Conservation (phyloP, 2,797 vertebrate genomes). For the Distichodus sexfasciatus region DNA sequence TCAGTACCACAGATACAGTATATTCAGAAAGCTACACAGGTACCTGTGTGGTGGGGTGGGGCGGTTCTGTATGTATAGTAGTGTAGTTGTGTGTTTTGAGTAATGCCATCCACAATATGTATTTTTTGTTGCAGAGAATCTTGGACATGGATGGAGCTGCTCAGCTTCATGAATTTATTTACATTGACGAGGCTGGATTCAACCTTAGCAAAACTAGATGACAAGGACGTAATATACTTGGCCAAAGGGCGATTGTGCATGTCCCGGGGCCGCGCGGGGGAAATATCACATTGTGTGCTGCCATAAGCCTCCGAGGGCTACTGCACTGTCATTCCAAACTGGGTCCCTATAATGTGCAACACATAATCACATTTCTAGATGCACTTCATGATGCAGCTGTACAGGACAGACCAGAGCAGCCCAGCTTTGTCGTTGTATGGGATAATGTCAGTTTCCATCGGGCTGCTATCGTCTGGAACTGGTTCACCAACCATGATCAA, state of each 20-base stretch:
- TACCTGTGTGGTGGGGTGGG: no score
- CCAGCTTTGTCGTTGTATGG: no score
- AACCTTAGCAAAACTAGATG: neutral
- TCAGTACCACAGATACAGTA: slow-evolving; percentile 1
- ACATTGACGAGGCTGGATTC: no score
- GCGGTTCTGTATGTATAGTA: neutral
- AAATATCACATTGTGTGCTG: neutral
- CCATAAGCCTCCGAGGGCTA: neutral
- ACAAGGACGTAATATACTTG: neutral
- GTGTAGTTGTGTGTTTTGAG: neutral
- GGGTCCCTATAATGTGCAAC: no score
- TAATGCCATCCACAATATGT: neutral
- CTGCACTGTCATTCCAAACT: no score
- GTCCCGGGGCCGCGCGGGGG: neutral
- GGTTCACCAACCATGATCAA: neutral
- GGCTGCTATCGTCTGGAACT: neutral
- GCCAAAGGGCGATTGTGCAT: slow-evolving; percentile 1
- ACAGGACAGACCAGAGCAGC: no score
- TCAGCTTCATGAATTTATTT: neutral
- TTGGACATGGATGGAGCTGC: slow-evolving; percentile 8
- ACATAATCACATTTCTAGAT: neutral
- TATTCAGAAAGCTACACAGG: no score
- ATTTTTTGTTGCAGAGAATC: slow-evolving; percentile 2
- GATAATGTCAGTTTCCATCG: no score
- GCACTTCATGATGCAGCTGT: neutral